Evolutionary conservation across 1,140 invertebrate species (phyloP), one percentile per base, ranked within the genome.

Genomic region (Ceratina japonica): DNA sequence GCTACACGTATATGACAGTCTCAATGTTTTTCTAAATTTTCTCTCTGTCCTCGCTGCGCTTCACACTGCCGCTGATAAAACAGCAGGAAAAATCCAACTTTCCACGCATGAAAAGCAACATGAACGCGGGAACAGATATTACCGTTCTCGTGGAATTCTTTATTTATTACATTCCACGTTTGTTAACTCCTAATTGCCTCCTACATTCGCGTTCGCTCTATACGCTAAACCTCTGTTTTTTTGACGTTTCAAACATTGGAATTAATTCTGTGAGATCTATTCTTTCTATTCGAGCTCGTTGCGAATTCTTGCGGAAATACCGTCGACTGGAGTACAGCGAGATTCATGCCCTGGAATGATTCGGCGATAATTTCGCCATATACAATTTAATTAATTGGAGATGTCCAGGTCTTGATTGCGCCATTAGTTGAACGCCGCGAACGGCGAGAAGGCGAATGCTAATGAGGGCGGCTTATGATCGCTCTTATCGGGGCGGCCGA

Each of bases 401-500:
- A 71, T 51, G 56, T 52, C 59, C 79, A 86, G 86, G 69, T 72
- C 84, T 84, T 87, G 85, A 87, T 87, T 74, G 80, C 79, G 68
- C 79, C 80, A 88, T 88, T 86, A 82, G 79, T 88, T 81, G 80
- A 62, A 31, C 59, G 18, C 59, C 79, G 72, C 86, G 72, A 82
- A 80, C 37, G 82, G 82, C 58, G 70, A 73, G 72, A 79, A 76
- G 81, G 75, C 72, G 82, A 82, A 87, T 86, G 79, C 63, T 85
- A 87, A 87, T 81, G 87, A 87, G 84, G 77, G 64, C 37, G 44
- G 79, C 80, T 77, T 87, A 87, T 88, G 83, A 83, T 86, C 80
- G 73, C 69, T 76, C 83, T 87, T 87, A 87, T 88, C 87, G 75
- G 61, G 37, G 5, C 37, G 37, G 37, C 37, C 24, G 72, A 12